phyloP scores from a whole-genome alignment of 1,140 invertebrate species.

The Eufriesea mexicana region DNA sequence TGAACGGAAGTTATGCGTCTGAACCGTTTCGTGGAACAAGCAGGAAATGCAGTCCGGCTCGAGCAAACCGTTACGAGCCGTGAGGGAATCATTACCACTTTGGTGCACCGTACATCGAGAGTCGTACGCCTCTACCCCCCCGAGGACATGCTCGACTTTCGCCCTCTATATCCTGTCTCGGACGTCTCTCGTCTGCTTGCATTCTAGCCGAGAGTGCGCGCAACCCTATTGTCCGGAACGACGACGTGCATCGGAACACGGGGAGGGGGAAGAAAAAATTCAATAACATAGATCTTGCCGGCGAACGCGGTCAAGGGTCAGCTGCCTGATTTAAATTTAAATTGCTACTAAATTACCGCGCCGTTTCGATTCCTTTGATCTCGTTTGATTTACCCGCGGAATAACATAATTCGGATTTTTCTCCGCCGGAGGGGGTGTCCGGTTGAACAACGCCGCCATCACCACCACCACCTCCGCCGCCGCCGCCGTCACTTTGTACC shows the following conservation, averaged over 20 bases:
- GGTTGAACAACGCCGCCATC: background rate
- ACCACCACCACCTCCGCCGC: too few species aligned
- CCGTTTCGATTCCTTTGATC: slow-evolving; percentile 31
- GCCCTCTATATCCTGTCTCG: background rate
- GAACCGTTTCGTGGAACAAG: slow-evolving; percentile 59
- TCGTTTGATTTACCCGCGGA: slow-evolving; percentile 24
- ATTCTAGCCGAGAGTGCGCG: background rate
- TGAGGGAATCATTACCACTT: slow-evolving; percentile 64
- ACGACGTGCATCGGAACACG: background rate
- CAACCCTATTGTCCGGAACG: background rate
- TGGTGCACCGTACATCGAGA: slow-evolving; percentile 50
- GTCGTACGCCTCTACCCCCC: background rate
- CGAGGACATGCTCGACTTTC: slow-evolving; percentile 11
- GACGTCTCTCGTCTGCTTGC: background rate
- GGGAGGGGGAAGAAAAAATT: slow-evolving; percentile 3
- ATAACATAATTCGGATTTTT: slow-evolving; percentile 48
- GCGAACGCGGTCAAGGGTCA: slow-evolving; percentile 2
- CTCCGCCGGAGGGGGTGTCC: background rate
- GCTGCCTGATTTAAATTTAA: slow-evolving; percentile 42
- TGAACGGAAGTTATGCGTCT: slow-evolving; percentile 70
- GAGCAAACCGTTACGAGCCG: slow-evolving; percentile 59
- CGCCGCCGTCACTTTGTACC: background rate
- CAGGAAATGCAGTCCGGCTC: slow-evolving; percentile 53
- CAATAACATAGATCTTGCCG: slow-evolving; percentile 23
- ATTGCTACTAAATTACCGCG: slow-evolving; percentile 41